These are phyloP conservation scores for Tragelaphus imberbis DNA, from an alignment of 2,113 vertebrate species.

Conservation along the genomic window DNA sequence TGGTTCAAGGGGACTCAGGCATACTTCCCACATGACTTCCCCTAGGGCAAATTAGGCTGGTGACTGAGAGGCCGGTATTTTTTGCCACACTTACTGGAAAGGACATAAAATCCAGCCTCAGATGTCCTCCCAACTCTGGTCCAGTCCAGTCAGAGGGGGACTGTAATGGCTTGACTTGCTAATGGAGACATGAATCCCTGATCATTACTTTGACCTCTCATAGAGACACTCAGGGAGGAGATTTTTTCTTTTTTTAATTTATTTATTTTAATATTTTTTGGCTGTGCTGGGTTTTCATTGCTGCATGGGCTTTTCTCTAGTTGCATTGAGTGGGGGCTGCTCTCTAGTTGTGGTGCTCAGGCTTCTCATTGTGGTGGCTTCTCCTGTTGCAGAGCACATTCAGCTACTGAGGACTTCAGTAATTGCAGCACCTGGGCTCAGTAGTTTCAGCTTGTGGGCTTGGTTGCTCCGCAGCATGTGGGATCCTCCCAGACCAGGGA, in stretches of 20 bases:
- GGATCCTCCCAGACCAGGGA: too few relatives aligned
- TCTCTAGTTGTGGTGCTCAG: too few relatives aligned
- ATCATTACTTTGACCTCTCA: neutral
- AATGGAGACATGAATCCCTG: neutral
- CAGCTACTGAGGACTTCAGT: neutral
- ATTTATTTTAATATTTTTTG: too few relatives aligned
- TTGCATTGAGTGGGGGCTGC: neutral
- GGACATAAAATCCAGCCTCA: neutral
- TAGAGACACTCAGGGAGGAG: neutral
- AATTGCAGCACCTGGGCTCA: neutral
- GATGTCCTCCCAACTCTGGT: neutral
- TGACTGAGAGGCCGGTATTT: neutral
- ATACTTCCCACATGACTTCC: neutral
- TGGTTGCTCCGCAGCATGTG: too few relatives aligned
- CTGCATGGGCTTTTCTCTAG: neutral
- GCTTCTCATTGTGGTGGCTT: neutral
- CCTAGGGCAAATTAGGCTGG: neutral
- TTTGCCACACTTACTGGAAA: neutral
- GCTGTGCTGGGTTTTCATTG: neutral
- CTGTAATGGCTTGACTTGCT: neutral
- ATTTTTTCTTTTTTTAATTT: too few relatives aligned
- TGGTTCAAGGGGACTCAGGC: neutral
- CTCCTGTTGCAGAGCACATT: neutral
- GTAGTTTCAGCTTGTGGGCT: neutral
- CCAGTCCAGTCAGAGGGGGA: neutral